Conservation (phyloP, 2,888 invertebrate genomes). For the Camptogramma bilineatum region DNA sequence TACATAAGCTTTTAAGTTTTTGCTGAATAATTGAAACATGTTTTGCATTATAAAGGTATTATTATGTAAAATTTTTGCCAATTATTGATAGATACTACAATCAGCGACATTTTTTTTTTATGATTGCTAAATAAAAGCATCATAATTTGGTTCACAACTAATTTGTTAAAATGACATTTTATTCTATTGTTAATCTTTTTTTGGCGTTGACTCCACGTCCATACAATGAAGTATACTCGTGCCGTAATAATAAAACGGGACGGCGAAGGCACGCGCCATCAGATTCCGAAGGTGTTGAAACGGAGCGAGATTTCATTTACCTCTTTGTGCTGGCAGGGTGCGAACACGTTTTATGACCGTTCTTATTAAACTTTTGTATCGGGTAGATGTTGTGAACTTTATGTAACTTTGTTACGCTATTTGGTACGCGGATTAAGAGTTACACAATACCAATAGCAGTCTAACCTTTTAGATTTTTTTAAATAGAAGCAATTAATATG, state of each 20-base stretch:
- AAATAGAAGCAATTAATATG: too few species aligned
- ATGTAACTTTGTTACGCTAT: not conserved
- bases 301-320: conserved; percentile 16
- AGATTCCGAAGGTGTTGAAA: conserved; percentile 17
- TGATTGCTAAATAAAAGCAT: not conserved
- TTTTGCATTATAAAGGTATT: not conserved
- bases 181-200: not conserved
- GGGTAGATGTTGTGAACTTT: not conserved
- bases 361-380: not conserved
- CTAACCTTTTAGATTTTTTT: not conserved
- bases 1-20: not conserved
- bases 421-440: not conserved
- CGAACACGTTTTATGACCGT: conserved; percentile 5
- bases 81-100: too few species aligned
- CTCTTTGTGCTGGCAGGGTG: conserved; percentile 10
- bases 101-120: not conserved
- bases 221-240: conserved; percentile 5
- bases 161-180: too few species aligned
- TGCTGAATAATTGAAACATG: not conserved
- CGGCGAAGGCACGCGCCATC: conserved; percentile 15
- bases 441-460: not conserved
- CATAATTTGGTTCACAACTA: not conserved
- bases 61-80: not conserved
- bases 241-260: conserved; percentile 18
- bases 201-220: not conserved